Base-by-base conservation (phyloP, 2,113 vertebrate genomes). In the Acanthochromis polyacanthus region DNA sequence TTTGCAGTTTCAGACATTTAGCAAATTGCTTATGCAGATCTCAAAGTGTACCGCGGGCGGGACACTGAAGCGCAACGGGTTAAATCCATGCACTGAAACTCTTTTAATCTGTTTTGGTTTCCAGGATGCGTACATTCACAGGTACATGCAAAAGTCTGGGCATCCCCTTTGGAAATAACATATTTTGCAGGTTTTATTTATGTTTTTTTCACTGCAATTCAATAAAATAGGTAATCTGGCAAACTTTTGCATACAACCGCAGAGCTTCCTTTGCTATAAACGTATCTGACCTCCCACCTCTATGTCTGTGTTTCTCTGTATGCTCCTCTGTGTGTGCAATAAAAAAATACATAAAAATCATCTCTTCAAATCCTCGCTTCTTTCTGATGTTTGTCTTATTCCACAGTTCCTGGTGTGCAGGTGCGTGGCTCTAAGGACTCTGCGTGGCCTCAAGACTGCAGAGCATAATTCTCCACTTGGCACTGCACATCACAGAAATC, bases 351-450 rank as follows among this genome's bases (percentile, higher is more conserved):
- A 43, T 14, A 43, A 11, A 11, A 43, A 30, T 30, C 30, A 30
- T 30, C 30, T 30, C 30, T 30, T 30, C 6, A 30, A 30, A 30
- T 51, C 3, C 64, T 15, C 15, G 36, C n/a, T 48, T 59, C 58
- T 45, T 6, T 64, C 23, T 56, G 7, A 17, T 46, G 38, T 65
- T 75, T 83, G 59, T 70, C 23, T 45, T 80, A n/a, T 50, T 40
- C 19, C 48, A 17, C 3, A 58, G 66, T 43, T 78, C 61, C 53
- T 78, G 56, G 32, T 72, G 60, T 74, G 62, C 78, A 84, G 81
- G 30, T 86, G 78, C 62, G 82, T 58, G 11, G 60, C 60, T 84
- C 46, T 71, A 6, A 70, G 65, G 64, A 59, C 70, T 86, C 76
- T 71, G 53, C 30, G 66, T 78, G 65, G 71, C 68, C 57, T 71